Conservation (phyloP, 2,797 vertebrate species). For the Sebastes variabilis region DNA sequence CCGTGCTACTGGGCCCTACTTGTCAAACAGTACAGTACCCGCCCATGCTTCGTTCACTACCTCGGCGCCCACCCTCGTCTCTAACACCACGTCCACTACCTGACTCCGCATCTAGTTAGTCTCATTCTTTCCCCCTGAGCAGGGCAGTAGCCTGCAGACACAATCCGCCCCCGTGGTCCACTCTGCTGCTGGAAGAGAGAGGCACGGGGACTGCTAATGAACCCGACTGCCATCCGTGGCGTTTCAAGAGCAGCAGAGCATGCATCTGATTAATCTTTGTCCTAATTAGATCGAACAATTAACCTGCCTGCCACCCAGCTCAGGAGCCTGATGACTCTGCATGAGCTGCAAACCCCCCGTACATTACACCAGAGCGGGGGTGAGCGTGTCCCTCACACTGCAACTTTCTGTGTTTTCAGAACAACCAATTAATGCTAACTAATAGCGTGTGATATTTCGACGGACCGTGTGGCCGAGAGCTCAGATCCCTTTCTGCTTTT, state of each 20-base stretch:
- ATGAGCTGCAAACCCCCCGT: constrained; percentile 13
- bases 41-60: background rate
- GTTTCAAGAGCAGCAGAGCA: constrained; percentile 59
- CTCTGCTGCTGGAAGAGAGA: constrained; percentile 25
- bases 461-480: background rate
- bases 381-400: background rate
- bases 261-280: constrained; percentile 74
- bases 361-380: constrained; percentile 18
- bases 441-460: constrained; percentile 5
- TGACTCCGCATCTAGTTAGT: constrained; percentile 31
- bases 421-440: constrained; percentile 19
- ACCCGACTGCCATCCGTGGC: constrained; percentile 47
- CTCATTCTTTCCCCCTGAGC: constrained; percentile 18
- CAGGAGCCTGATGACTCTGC: constrained; percentile 49
- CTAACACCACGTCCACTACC: constrained; percentile 12
- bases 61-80: background rate
- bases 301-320: constrained; percentile 61
- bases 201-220: constrained; percentile 65
- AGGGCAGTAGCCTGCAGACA: constrained; percentile 34
- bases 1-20: background rate
- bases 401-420: constrained; percentile 33
- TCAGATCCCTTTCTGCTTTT: constrained; percentile 18
- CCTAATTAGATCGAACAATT: constrained; percentile 77
- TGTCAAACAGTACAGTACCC: background rate
- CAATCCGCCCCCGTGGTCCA: constrained; percentile 16